These are phyloP conservation scores for Penaeus monodon DNA, from an alignment of 2,888 invertebrate genomes.

Conservation along the genomic window DNA sequence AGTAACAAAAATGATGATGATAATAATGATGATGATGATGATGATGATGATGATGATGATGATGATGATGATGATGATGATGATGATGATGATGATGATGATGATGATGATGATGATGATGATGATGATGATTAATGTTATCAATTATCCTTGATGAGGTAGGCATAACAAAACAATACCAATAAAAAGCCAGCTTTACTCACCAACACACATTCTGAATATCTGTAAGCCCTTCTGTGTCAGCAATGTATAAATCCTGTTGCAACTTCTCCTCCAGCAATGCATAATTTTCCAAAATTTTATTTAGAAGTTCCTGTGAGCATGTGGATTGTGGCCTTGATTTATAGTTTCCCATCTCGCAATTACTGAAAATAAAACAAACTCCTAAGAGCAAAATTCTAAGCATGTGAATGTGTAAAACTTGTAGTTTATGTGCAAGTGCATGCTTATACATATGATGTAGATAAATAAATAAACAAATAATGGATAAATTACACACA, in stretches of 20 bases:
- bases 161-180: background rate
- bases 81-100: no score
- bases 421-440: background rate
- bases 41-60: no score
- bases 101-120: no score
- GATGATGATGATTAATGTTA: background rate
- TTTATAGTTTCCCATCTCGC: constrained; percentile 69
- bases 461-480: no score
- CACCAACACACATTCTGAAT: constrained; percentile 50
- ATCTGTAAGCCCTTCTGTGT: constrained; percentile 33
- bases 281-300: constrained; percentile 71
- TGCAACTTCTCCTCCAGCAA: constrained; percentile 50
- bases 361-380: background rate
- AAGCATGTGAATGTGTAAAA: background rate
- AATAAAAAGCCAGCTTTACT: constrained; percentile 9
- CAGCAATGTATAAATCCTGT: constrained; percentile 41
- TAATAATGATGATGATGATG: no score
- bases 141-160: background rate
- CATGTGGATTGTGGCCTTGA: constrained; percentile 69
- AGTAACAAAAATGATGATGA: no score
- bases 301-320: constrained; percentile 72
- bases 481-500: no score
- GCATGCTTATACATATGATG: background rate
- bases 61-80: no score
- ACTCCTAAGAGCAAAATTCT: background rate